Evolutionary conservation across 2,797 vertebrate species (phyloP), one percentile per base, ranked within the genome.

Genomic region (Rhinella marina): DNA sequence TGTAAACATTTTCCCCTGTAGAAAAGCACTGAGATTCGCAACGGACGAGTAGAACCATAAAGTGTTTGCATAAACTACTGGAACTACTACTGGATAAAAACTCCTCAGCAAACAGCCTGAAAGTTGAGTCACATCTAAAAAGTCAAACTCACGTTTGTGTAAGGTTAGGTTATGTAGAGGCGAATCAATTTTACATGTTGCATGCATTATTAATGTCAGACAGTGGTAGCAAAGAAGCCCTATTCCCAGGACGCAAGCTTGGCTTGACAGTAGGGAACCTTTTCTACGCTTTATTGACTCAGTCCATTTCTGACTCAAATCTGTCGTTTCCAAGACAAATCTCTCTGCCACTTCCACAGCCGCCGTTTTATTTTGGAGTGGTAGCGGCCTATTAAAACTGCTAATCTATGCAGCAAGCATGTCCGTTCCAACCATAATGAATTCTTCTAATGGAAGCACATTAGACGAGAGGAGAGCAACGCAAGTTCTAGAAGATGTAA

Each of bases 261-360:
- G 90, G 90, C 92, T 92, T 92, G 89, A 91, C 92, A 85, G 1
- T 84, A 92, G 92, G 91, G 92, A 91, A 87, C 86, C 92, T 92
- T 93, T 93, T 92, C 92, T 92, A 91, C 93, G 93, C 94, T 94
- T 94, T 94, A 95, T 94, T 93, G 94, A 95, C 94, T 87, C 88
- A 94, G 91, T 93, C 92, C 92, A 84, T 93, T 94, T 93, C 90
- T 84, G 85, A 94, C 94, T 93, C 93, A 93, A 93, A 82, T 93
- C 93, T 94, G 93, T 92, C 94, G 94, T 93, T 94, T 93, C 92
- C 90, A 92, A 93, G 93, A 95, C 92, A 91, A 93, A 94, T 93
- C 92, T 93, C 91, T 92, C 92, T 73, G 16, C 92, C 92, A 89
- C 91, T 92, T 91, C 85, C 66, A 50, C 62, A 19, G 68, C 9